Evolutionary conservation across 2,797 vertebrate genomes (phyloP), one percentile per base, ranked within the genome.

Genomic region (Mus caroli): DNA sequence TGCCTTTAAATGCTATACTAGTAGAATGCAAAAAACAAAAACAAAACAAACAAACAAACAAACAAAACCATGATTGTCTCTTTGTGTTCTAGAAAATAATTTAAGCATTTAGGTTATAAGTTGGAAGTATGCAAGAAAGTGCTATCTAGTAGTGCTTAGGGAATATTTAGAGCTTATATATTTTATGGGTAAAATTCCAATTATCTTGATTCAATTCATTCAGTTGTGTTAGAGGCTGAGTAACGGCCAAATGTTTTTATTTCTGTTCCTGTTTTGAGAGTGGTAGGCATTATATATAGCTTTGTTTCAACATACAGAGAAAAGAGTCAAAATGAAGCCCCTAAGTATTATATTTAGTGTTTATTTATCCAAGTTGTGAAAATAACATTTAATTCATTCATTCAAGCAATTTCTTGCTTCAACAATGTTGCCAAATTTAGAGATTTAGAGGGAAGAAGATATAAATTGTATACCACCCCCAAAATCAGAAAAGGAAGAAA

Each of bases 341-440:
- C 77, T 92, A 71, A 95, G 34, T 94, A 93, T 78, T 97, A 56
- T 73, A 97, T 97, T 98, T 95, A 83, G 92, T 95, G 85, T 97
- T 94, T 31, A 46, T 67, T 67, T 67, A 34, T 94, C 95, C 83
- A 97, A 92, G 89, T 97, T 97, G 94, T 97, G 98, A 97, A 97
- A 98, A 96, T 97, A 98, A 95, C 93, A 93, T 28, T 95, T 26
- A 60, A 14, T 37, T 96, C 94, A 96, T 98, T 98, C 98, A 98
- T 98, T 98, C 73, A 97, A 87, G 64, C 17, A 97, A 93, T n/a
- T 94, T 6, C 28, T 71, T 92, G 96, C 96, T 10, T 91, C 43
- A 92, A 97, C 94, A 84, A 90, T 97, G n/a, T 95, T 0, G 0
- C 80, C 90, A 84, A 73, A 90, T 97, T 97, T 60, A 82, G 71